Base-by-base conservation (phyloP, 2,797 vertebrate genomes). In the Nyctibius grandis region DNA sequence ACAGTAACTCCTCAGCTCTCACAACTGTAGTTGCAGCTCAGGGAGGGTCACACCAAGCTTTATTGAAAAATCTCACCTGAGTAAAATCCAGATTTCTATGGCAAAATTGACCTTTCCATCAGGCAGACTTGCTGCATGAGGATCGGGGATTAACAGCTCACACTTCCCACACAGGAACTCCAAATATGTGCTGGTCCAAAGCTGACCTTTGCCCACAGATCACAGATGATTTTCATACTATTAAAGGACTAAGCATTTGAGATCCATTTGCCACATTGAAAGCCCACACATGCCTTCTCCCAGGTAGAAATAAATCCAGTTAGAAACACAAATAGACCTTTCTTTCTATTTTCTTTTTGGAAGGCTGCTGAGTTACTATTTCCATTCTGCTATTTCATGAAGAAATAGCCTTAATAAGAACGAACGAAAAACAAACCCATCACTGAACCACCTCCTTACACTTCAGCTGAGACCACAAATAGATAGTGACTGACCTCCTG, bases 251-350 rank as follows among this genome's bases (percentile, higher is more conserved):
- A 40, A 92, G 29, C 25, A 67, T 44, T 65, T 69, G 50, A 88
- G 81, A 70, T 69, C 26, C 48, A 15, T 21, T 34, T 63, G 64
- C 38, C 70, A 70, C 69, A 86, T 0, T 0, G 2, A 76, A 88
- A 69, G 64, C 36, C 44, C 72, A 56, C 28, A 28, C 50, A 36
- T 1, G 38, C 13, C 42, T 86, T 53, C 68, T 89, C 60, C 36
- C 93, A 93, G 88, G 88, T 95, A 93, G 90, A 96, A 98, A 96
- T 96, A 96, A 97, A 97, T 87, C 84, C 6, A 59, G 60, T 22
- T 76, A 89, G 51, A 87, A 93, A 67, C 69, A 94, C 28, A 96
- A 97, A 96, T 93, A 95, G 76, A 89, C 29, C 11, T 51, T 25
- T 54, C 22, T 92, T 67, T 84, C n/a, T 64, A n/a, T n/a, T 38